phyloP scores from a whole-genome alignment of 1,140 invertebrate genomes.

The Nasonia longicornis region DNA sequence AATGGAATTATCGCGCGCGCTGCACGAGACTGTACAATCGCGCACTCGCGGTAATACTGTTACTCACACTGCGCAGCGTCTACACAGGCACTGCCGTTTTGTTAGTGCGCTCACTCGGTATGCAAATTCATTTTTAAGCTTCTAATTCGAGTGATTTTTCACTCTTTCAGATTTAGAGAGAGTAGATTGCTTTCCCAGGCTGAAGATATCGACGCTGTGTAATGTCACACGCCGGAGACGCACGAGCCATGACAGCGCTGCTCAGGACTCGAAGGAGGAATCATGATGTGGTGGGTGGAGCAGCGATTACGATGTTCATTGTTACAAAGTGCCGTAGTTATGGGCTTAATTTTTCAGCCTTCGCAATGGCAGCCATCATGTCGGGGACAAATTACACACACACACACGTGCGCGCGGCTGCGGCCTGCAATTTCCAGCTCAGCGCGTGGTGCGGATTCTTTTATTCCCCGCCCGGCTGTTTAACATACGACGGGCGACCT shows the following conservation, averaged over 20 bases:
- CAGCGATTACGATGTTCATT: conserved; percentile 25
- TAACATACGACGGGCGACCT: no score
- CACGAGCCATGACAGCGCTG: not conserved
- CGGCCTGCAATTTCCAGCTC: not conserved
- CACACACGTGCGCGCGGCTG: not conserved
- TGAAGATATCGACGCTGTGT: not conserved
- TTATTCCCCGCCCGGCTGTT: not conserved
- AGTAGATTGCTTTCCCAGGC: not conserved
- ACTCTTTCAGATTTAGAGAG: no score
- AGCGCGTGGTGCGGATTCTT: not conserved
- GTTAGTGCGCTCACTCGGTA: not conserved
- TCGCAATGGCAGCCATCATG: not conserved
- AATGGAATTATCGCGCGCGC: not conserved
- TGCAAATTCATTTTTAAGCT: not conserved
- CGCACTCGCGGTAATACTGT: not conserved
- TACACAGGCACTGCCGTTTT: not conserved
- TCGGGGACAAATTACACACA: conserved; percentile 15
- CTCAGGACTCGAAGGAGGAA: not conserved
- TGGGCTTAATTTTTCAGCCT: not conserved
- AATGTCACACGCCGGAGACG: not conserved
- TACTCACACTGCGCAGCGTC: not conserved
- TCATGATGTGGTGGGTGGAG: conserved; percentile 28
- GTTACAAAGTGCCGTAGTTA: conserved; percentile 26
- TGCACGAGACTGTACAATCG: not conserved
- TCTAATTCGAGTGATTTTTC: no score